Conservation (phyloP, 2,113 vertebrate species). For the Macrotus californicus region DNA sequence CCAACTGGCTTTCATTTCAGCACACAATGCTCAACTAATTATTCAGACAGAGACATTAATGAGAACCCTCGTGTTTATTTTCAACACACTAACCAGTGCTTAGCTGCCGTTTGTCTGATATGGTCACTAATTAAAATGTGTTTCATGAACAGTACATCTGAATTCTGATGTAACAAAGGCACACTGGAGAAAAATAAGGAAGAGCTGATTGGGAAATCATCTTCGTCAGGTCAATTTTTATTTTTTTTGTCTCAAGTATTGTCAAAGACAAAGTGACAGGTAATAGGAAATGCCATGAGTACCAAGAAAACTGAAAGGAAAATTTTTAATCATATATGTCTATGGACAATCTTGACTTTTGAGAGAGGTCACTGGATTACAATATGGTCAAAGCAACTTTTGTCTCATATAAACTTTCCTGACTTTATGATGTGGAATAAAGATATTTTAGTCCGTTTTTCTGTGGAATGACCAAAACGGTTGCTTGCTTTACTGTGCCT, state of each 20-base stretch:
- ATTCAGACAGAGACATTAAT: conserved; percentile 80
- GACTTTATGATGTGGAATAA: background rate
- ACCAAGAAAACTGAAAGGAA: background rate
- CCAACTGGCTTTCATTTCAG: conserved; percentile 63
- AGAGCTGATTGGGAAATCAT: background rate
- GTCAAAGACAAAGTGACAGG: conserved; percentile 32
- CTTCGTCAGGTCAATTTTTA: background rate
- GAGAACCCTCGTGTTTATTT: conserved; percentile 77
- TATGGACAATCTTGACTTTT: background rate
- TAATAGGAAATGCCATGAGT: background rate
- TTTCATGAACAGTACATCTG: conserved; percentile 78
- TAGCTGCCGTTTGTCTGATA: conserved; percentile 80
- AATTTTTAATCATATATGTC: background rate
- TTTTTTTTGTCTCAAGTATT: background rate
- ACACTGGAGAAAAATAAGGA: background rate
- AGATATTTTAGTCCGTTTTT: background rate
- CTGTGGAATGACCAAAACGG: background rate
- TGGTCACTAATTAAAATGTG: conserved; percentile 79
- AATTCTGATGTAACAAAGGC: conserved; percentile 63
- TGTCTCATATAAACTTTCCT: background rate
- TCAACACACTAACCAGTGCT: conserved; percentile 66
- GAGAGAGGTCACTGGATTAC: background rate
- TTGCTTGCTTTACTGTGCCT: background rate
- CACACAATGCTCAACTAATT: conserved; percentile 78
- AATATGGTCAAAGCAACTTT: background rate